phyloP scores from a whole-genome alignment of 1,140 invertebrate species.

The Frieseomelitta varia region DNA sequence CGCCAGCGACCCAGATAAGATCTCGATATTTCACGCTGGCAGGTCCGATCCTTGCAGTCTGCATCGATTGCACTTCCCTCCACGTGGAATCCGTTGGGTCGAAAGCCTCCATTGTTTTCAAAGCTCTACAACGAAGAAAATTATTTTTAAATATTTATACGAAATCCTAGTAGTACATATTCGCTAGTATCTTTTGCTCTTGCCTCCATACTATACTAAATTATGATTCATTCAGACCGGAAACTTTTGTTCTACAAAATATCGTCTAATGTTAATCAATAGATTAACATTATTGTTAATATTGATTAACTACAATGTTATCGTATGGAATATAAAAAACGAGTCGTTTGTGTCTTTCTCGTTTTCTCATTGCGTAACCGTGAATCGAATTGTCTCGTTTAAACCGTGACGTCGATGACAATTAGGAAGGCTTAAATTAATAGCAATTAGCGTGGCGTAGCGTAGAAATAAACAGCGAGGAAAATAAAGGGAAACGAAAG shows the following conservation, averaged over 20 bases:
- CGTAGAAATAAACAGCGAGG: constrained; percentile 23
- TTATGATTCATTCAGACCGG: too few species aligned
- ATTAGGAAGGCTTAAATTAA: background rate
- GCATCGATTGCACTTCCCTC: constrained; percentile 83
- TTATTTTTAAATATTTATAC: too few species aligned
- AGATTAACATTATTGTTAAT: too few species aligned
- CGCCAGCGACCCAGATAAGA: constrained; percentile 86
- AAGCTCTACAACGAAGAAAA: constrained; percentile 13
- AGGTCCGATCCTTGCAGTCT: constrained; percentile 82
- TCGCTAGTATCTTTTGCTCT: too few species aligned
- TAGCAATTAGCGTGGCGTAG: constrained; percentile 5
- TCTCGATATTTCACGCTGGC: constrained; percentile 83
- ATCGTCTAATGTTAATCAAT: background rate
- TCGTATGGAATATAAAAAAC: too few species aligned
- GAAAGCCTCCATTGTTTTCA: constrained; percentile 84
- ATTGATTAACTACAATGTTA: too few species aligned
- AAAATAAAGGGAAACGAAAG: constrained; percentile 33
- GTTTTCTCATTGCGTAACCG: background rate
- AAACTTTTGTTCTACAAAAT: background rate
- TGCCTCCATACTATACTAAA: too few species aligned
- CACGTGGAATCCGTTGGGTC: constrained; percentile 82
- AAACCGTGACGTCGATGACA: constrained; percentile 3
- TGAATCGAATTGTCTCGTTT: background rate
- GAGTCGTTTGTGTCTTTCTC: too few species aligned
- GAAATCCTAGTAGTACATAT: too few species aligned